phyloP scores from a whole-genome alignment of 2,113 vertebrate genomes.

The Cyanoderma ruficeps region DNA sequence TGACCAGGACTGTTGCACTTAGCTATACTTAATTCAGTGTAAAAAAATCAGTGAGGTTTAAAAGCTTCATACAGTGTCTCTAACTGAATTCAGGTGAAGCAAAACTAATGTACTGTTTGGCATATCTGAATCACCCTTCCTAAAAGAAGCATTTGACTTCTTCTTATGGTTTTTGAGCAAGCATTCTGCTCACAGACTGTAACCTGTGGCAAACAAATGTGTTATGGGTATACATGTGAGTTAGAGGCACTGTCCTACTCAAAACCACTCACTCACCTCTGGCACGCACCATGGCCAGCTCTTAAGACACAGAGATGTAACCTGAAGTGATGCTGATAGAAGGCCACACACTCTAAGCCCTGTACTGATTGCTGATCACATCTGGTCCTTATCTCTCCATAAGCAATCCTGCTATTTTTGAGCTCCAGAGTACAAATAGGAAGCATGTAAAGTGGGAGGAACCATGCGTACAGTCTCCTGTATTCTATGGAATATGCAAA shows the following conservation, averaged over 20 bases:
- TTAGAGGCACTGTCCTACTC: background rate
- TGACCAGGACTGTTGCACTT: background rate
- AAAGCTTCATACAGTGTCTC: slow-evolving; percentile 18
- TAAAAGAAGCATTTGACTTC: background rate
- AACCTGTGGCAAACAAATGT: background rate
- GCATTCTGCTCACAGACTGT: background rate
- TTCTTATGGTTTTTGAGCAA: background rate
- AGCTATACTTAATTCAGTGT: background rate
- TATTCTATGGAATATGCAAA: background rate
- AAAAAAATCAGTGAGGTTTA: background rate
- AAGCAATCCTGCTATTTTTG: background rate
- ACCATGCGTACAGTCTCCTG: background rate
- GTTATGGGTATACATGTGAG: background rate
- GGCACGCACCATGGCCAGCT: background rate
- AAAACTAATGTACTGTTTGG: slow-evolving; percentile 18
- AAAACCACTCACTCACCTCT: background rate
- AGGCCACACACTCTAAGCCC: background rate
- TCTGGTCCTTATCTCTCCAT: background rate
- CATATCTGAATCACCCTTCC: background rate
- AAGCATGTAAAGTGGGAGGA: background rate
- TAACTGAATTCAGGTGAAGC: slow-evolving; percentile 50
- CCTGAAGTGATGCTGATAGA: background rate
- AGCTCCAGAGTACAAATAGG: background rate
- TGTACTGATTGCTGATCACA: background rate
- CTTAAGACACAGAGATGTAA: background rate